Conservation (phyloP, 2,888 invertebrate species). For the Cerceris ruficornis region DNA sequence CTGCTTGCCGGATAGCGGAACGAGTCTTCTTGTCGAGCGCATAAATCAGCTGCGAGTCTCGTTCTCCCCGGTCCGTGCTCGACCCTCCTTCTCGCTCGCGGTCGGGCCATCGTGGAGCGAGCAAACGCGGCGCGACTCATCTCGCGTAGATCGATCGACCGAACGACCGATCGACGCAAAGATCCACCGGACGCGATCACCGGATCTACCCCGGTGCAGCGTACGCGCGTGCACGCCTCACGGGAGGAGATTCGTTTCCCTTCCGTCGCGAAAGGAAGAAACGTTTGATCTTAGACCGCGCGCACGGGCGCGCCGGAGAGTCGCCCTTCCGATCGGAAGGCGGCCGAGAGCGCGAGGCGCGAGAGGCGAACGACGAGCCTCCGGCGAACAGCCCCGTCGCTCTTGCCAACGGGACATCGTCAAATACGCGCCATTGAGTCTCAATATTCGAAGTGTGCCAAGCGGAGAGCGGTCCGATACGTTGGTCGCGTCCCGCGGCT, state of each 20-base stretch:
- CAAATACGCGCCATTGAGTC: slow-evolving; percentile 65
- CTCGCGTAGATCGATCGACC: too few species aligned
- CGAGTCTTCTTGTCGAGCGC: slow-evolving; percentile 61
- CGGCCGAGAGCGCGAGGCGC: too few species aligned
- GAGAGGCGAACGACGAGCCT: too few species aligned
- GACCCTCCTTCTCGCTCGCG: neutral
- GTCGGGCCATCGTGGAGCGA: neutral
- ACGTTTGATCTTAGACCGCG: slow-evolving; percentile 37
- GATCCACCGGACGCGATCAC: too few species aligned
- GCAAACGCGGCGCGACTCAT: too few species aligned
- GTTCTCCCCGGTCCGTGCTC: slow-evolving; percentile 1
- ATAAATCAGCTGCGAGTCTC: slow-evolving; percentile 59
- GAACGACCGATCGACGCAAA: too few species aligned
- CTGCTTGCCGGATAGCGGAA: slow-evolving; percentile 49
- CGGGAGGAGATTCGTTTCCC: neutral
- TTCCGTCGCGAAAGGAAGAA: neutral
- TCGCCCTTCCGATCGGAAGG: too few species aligned
- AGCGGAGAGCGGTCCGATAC: slow-evolving; percentile 29
- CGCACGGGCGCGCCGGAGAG: too few species aligned
- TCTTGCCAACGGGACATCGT: slow-evolving; percentile 51
- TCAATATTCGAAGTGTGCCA: slow-evolving; percentile 68
- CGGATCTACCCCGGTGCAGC: neutral
- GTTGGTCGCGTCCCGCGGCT: neutral
- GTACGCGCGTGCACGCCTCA: neutral
- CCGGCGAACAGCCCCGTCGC: too few species aligned